A percentile compares a stretch with the other conserved stretches of the same genome.
These are phyloP conservation scores for Laodelphax striatellus DNA, from an alignment of 1,140 invertebrate species.

Conservation along the genomic window DNA sequence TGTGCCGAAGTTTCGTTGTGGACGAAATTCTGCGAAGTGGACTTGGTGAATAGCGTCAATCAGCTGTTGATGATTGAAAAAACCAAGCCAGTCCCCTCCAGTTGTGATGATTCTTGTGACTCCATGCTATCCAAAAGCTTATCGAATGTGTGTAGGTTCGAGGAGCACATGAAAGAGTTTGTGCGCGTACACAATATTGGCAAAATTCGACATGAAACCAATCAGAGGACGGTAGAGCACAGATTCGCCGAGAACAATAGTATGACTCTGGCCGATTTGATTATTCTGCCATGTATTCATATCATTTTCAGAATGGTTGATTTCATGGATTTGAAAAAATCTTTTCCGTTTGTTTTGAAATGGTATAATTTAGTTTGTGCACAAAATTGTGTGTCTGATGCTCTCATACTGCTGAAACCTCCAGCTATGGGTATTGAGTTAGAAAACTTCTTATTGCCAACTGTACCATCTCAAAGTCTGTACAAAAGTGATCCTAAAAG, in stretches of 20 bases:
- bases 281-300: slow-evolving; percentile 61
- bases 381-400: slow-evolving; percentile 12
- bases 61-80: slow-evolving; percentile 2
- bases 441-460: neutral
- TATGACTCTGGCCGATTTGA: slow-evolving; percentile 73
- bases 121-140: too few relatives aligned
- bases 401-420: neutral
- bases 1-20: slow-evolving; percentile 77
- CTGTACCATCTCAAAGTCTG: slow-evolving; percentile 39
- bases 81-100: neutral
- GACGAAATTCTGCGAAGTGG: slow-evolving; percentile 81
- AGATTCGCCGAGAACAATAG: slow-evolving; percentile 71
- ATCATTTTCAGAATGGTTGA: slow-evolving; percentile 42
- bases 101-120: slow-evolving; percentile 38
- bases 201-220: slow-evolving; percentile 38
- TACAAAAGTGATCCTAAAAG: slow-evolving; percentile 69
- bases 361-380: slow-evolving; percentile 45
- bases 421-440: too few relatives aligned
- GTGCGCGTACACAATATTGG: slow-evolving; percentile 77
- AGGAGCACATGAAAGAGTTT: slow-evolving; percentile 75
- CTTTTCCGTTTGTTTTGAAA: slow-evolving; percentile 49
- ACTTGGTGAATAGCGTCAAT: slow-evolving; percentile 16
- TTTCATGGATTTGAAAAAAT: slow-evolving; percentile 30
- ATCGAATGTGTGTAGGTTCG: slow-evolving; percentile 51
- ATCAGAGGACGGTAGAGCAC: slow-evolving; percentile 38